Evolutionary conservation across 2,113 vertebrate species (phyloP).

Genomic region (Phocoena phocoena): DNA sequence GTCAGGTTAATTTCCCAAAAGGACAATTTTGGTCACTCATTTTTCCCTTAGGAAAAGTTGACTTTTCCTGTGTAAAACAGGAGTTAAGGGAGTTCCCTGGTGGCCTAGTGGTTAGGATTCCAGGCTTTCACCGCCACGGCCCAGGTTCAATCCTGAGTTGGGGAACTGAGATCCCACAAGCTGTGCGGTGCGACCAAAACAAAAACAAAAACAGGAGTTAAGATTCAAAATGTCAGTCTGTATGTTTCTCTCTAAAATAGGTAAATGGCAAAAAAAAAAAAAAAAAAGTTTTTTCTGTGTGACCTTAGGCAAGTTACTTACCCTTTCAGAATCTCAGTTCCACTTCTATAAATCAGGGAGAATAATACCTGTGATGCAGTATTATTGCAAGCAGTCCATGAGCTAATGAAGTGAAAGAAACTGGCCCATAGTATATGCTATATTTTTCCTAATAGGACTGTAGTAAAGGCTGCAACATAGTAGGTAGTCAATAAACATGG

Average conservation of each 20-base stretch:
- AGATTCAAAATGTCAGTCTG: not conserved
- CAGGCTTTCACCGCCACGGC: too few species aligned
- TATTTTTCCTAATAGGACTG: not conserved
- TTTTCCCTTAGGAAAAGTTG: not conserved
- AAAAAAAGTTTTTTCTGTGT: not conserved
- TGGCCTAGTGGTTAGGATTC: too few species aligned
- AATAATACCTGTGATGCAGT: not conserved
- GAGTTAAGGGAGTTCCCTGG: too few species aligned
- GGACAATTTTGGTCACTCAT: not conserved
- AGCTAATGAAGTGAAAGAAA: not conserved
- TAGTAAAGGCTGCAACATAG: not conserved
- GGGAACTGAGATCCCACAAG: too few species aligned
- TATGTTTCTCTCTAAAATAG: not conserved
- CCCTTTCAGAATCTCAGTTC: not conserved
- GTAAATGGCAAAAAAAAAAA: not conserved
- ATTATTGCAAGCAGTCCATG: not conserved
- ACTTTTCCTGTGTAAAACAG: not conserved
- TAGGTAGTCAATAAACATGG: not conserved
- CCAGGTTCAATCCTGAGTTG: too few species aligned
- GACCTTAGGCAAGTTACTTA: not conserved
- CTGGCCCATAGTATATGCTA: not conserved
- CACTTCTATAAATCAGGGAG: not conserved
- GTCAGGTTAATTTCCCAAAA: not conserved
- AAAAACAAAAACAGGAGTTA: too few species aligned
- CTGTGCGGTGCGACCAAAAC: too few species aligned